Evolutionary conservation across 2,797 vertebrate genomes (phyloP).

Genomic region (Typhlichthys subterraneus): DNA sequence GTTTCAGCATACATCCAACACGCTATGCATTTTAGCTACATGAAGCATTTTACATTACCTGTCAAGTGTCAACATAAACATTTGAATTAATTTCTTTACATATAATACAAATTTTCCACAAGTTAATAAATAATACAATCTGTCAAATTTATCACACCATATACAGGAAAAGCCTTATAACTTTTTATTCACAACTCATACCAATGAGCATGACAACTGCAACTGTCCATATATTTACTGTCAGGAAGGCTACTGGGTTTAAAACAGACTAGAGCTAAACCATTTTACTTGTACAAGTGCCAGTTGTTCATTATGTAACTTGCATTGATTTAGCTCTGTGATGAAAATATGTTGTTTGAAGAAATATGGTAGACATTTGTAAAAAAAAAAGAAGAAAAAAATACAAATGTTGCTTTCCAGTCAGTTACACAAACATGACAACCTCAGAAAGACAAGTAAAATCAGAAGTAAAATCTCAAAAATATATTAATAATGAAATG

Average conservation of each 20-base stretch:
- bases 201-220: slow-evolving; percentile 47
- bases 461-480: slow-evolving; percentile 19
- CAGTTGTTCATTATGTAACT: slow-evolving; percentile 31
- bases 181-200: slow-evolving; percentile 71
- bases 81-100: slow-evolving; percentile 83
- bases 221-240: slow-evolving; percentile 48
- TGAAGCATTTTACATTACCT: slow-evolving; percentile 78
- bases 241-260: slow-evolving; percentile 48
- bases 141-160: slow-evolving; percentile 73
- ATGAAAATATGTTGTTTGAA: slow-evolving; percentile 25
- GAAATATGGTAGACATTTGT: slow-evolving; percentile 43
- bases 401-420: slow-evolving; percentile 37
- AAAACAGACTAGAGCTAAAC: slow-evolving; percentile 38
- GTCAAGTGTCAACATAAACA: slow-evolving; percentile 76
- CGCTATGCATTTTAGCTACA: slow-evolving; percentile 77
- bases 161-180: slow-evolving; percentile 70
- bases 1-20: slow-evolving; percentile 77
- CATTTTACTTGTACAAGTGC: slow-evolving; percentile 28
- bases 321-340: slow-evolving; percentile 14
- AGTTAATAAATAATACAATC: slow-evolving; percentile 86
- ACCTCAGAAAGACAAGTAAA: slow-evolving; percentile 25
- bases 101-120: slow-evolving; percentile 82
- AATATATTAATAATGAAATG: slow-evolving; percentile 36
- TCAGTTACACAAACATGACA: slow-evolving; percentile 37
- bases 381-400: not conserved